These are phyloP conservation scores for Bacillus rossius DNA, from an alignment of 1,140 invertebrate species.

Conservation along the genomic window DNA sequence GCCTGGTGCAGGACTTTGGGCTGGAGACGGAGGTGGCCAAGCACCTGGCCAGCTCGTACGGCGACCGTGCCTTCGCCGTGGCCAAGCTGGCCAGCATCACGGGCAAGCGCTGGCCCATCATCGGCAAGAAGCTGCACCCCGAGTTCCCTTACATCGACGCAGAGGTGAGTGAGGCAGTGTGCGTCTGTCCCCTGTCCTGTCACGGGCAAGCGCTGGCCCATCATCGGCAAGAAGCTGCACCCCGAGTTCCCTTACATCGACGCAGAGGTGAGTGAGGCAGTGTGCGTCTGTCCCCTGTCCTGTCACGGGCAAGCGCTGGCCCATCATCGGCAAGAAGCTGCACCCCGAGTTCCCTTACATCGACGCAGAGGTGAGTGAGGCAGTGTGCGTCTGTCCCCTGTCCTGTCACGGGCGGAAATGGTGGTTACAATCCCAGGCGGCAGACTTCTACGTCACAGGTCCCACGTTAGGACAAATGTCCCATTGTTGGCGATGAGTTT, in stretches of 20 bases:
- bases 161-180: constrained; percentile 60
- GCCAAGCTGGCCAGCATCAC: constrained; percentile 94
- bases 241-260: constrained; percentile 99
- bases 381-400: not conserved
- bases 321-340: constrained; percentile 91
- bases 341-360: constrained; percentile 99
- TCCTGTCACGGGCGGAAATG: constrained; percentile 65
- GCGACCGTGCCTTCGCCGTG: constrained; percentile 95
- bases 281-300: not conserved
- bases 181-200: constrained; percentile 37
- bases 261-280: constrained; percentile 71
- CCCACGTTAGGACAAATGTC: too few relatives aligned
- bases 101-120: constrained; percentile 94
- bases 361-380: constrained; percentile 83
- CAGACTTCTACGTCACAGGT: too few relatives aligned
- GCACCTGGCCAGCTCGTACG: constrained; percentile 94
- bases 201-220: constrained; percentile 94
- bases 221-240: constrained; percentile 94
- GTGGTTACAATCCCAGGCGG: too few relatives aligned
- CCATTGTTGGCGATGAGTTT: too few relatives aligned
- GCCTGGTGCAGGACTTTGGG: constrained; percentile 90
- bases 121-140: constrained; percentile 92
- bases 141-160: constrained; percentile 99
- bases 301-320: constrained; percentile 94
- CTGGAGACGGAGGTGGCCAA: constrained; percentile 90